Conservation (phyloP, 2,113 vertebrate species). For the Paedocypris sp. region DNA sequence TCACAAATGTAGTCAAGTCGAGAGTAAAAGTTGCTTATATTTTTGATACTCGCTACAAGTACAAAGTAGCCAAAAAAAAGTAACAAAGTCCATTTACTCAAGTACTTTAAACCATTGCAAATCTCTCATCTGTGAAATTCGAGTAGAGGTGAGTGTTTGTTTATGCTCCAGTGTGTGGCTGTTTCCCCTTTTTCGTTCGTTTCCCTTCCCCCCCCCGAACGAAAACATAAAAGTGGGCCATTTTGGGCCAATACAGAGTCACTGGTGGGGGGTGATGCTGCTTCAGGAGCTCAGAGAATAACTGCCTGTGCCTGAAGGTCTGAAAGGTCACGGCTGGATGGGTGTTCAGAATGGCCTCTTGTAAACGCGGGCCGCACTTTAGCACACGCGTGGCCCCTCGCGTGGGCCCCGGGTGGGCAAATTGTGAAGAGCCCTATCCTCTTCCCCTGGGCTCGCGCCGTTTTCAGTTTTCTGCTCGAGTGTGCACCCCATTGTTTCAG, state of each 20-base stretch:
- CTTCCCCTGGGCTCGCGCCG: constrained; percentile 43
- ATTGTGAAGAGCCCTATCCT: constrained; percentile 26
- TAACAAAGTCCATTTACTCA: no score
- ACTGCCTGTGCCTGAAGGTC: constrained; percentile 53
- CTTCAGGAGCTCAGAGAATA: constrained; percentile 49
- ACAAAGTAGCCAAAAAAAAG: no score
- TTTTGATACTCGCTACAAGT: no score
- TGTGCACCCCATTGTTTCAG: constrained; percentile 70
- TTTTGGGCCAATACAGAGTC: constrained; percentile 55
- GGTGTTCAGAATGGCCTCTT: constrained; percentile 58
- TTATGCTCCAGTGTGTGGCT: constrained; percentile 57
- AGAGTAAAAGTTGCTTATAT: no score
- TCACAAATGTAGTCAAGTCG: no score
- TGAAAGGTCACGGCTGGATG: constrained; percentile 57
- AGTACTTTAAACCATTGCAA: no score
- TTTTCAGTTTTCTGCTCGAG: constrained; percentile 72
- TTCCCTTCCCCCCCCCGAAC: constrained; percentile 40
- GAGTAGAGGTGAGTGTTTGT: constrained; percentile 49
- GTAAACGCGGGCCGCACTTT: constrained; percentile 51
- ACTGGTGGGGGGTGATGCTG: constrained; percentile 40
- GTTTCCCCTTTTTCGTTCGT: constrained; percentile 37
- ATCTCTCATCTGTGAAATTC: no score
- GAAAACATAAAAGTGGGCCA: constrained; percentile 50
- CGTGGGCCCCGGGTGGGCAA: constrained; percentile 20
- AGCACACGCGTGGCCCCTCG: constrained; percentile 33